Conservation (phyloP, 2,113 vertebrate genomes). For the Oreocharis arfaki region DNA sequence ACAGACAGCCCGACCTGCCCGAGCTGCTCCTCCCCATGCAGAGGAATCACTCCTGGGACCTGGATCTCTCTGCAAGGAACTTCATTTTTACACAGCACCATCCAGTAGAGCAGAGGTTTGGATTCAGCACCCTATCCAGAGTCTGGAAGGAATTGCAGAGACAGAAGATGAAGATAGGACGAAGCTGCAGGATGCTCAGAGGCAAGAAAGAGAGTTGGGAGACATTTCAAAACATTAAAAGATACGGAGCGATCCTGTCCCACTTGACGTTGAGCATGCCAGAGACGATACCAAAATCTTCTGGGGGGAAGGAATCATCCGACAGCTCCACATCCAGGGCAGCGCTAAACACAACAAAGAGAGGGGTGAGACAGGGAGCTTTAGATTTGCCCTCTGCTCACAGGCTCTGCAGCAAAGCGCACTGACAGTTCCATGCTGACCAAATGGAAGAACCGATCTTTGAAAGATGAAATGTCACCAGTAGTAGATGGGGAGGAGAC, state of each 20-base stretch:
- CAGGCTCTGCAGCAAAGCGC: not conserved
- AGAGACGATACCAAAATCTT: constrained; percentile 94
- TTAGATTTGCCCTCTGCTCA: not conserved
- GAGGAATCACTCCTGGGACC: fast-evolving
- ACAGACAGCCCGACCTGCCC: too few relatives aligned
- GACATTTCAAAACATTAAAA: constrained; percentile 1
- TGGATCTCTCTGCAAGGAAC: not conserved
- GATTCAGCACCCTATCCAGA: not conserved
- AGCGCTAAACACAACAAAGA: constrained; percentile 68
- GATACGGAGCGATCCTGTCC: constrained; percentile 98
- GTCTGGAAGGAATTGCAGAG: not conserved
- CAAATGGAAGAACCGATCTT: not conserved
- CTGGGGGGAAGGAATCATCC: constrained; percentile 94
- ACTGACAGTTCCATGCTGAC: not conserved
- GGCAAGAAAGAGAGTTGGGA: fast-evolving
- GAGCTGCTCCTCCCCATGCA: not conserved
- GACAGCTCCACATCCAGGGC: constrained; percentile 93
- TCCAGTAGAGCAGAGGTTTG: not conserved
- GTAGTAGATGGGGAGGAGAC: not conserved
- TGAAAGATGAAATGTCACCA: not conserved
- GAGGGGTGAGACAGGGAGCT: not conserved
- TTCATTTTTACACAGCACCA: not conserved
- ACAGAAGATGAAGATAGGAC: fast-evolving
- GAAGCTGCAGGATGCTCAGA: not conserved
- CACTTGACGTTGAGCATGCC: constrained; percentile 97